Base-by-base conservation (phyloP, 2,113 vertebrate genomes). In the Forbesichthys papilliferus region DNA sequence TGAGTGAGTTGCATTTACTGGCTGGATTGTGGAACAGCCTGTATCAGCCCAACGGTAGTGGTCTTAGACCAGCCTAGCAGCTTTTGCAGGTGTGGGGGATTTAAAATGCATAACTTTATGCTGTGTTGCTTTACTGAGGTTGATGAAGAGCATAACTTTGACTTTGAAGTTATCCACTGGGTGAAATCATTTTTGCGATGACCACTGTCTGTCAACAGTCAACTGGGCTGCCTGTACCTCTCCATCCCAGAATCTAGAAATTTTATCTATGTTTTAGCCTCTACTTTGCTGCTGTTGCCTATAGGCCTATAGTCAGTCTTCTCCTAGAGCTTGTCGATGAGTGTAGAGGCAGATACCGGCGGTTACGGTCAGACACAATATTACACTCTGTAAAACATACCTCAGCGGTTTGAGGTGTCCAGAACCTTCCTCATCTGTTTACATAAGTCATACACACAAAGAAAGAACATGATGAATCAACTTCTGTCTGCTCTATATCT, bases 371-470 rank as follows among this genome's bases (percentile, higher is more conserved):
- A 46, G 20, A 36, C 33, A 18, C 9, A 3, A 7, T 16, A 52
- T 61, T 16, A 12, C 7, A 20, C 18, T 59, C 18, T 11, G 11
- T 18, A 34, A 59, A 46, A 53, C 52, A 27, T 69, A 47, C 64
- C 65, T 55, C 68, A 64, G 75, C 59, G 63, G 68, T 54, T 62
- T 68, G 33, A 56, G 63, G 51, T 70, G 64, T 76, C 70, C 67
- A 58, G 53, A n/a, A 53, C 36, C 27, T 46, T 74, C 55, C 62
- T 70, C 69, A 72, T 74, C 78, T 78, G 83, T 69, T 78, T 84
- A 77, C 82, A 64, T 61, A 16, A 12, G 81, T 87, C 80, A 14
- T 86, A 86, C 82, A 87, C 82, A 16, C 47, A 11, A 46, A 60
- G n/a, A 53, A 51, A 10, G 34, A 71, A 78, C 52, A 51, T 63